Conservation (phyloP, 2,113 vertebrate genomes). For the Hippoglossus stenolepis region DNA sequence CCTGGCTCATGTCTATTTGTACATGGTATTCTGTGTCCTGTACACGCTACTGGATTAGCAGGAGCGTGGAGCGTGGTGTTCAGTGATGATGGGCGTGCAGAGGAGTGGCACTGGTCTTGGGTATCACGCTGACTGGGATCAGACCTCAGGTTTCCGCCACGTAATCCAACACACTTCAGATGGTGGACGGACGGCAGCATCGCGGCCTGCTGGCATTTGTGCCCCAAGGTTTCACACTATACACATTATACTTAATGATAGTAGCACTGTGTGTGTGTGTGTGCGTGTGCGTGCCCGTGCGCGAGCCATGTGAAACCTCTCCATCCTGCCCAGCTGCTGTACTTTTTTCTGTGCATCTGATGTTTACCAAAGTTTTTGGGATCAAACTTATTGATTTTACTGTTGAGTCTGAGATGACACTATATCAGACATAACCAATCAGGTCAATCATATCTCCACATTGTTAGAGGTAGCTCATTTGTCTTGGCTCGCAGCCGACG, state of each 20-base stretch:
- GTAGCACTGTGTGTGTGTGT: constrained; percentile 2
- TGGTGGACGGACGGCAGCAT: constrained; percentile 7
- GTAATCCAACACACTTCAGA: constrained; percentile 49
- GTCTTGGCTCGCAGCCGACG: constrained; percentile 20
- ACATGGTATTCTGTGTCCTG: constrained; percentile 30
- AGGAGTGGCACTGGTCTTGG: constrained; percentile 35
- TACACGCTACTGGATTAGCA: constrained; percentile 49
- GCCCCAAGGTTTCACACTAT: constrained; percentile 25
- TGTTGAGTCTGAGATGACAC: constrained; percentile 3
- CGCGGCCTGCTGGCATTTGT: constrained; percentile 47
- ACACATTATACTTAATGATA: constrained; percentile 58
- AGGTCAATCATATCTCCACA: background rate
- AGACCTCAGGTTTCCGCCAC: constrained; percentile 59
- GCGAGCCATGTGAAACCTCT: constrained; percentile 56
- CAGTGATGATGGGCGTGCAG: constrained; percentile 32
- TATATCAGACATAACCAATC: constrained; percentile 38
- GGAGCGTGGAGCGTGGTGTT: constrained; percentile 31
- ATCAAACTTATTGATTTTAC: background rate
- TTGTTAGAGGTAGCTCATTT: constrained; percentile 23
- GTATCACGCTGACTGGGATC: constrained; percentile 61
- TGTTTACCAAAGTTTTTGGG: constrained; percentile 79
- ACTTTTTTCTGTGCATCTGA: constrained; percentile 80
- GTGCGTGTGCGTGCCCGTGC: background rate
- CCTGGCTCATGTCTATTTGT: constrained; percentile 30
- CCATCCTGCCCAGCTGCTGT: constrained; percentile 75